Base-by-base conservation (phyloP, 2,888 invertebrate genomes). In the Plusia festucae region DNA sequence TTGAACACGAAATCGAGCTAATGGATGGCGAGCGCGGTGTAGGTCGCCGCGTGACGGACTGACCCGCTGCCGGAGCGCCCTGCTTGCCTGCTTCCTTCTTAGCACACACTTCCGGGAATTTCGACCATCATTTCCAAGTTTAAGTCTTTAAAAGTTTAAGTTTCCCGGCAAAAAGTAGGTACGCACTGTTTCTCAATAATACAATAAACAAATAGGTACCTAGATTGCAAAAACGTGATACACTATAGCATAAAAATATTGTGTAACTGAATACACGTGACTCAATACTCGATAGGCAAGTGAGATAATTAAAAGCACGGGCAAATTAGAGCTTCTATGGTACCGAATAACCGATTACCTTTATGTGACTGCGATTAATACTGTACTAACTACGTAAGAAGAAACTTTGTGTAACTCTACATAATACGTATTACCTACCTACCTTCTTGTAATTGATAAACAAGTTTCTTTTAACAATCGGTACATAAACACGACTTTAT, bases 1-100 rank as follows among this genome's bases (percentile, higher is more conserved):
- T 94, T 94, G 94, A 94, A 93, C 93, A 94, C 92, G 91, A 92
- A 93, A 87, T 88, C 87, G 86, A 93, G 91, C 91, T 92, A 93
- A 93, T 93, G 93, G 93, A 90, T 90, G 89, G 90, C 90, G 84
- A 86, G 87, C 88, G 86, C 87, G 86, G 88, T 90, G 87, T 92
- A 91, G 91, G 90, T 90, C 91, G 91, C 90, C 89, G 90, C 88
- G 90, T 91, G 92, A 87, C 92, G 90, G 90, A 90, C 82, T 92
- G 93, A 92, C 92, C 93, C 86, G 92, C 90, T 91, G 89, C 89
- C 88, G 81, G 72, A 84, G 79, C 88, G 87, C 88, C 90, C 88
- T 79, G 85, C 79, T 84, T 82, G 82, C 87, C 86, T 80, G 86
- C 80, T 90, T 84, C 85, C 86, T 88, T 87, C 82, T 81, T 86